These are phyloP conservation scores for Gymnodraco acuticeps DNA, from an alignment of 2,797 vertebrate genomes.

Conservation along the genomic window DNA sequence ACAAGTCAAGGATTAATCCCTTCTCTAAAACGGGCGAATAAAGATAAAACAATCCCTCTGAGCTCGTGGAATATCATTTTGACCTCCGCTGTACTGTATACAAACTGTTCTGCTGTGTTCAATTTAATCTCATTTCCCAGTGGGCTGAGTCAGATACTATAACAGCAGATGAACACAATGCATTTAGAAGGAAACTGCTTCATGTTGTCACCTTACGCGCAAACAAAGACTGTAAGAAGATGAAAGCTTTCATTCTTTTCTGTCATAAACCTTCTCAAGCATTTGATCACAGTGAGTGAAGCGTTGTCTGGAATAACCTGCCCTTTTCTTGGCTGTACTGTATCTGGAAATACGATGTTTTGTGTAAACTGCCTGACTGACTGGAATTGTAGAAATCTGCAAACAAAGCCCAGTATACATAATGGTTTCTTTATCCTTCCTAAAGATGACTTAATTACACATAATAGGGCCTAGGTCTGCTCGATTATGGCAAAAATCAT, in stretches of 20 bases:
- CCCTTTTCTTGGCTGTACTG: neutral
- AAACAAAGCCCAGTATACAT: too few species aligned
- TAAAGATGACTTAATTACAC: neutral
- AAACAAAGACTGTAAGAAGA: constrained; percentile 7
- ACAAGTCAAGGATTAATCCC: constrained; percentile 26
- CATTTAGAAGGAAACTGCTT: constrained; percentile 18
- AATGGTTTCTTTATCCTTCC: neutral
- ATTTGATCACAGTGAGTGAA: constrained; percentile 13
- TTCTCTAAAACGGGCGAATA: constrained; percentile 25
- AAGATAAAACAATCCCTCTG: constrained; percentile 39
- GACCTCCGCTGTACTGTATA: constrained; percentile 48
- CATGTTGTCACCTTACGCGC: constrained; percentile 23
- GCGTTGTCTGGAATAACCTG: neutral
- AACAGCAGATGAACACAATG: constrained; percentile 41
- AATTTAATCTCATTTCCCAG: constrained; percentile 50
- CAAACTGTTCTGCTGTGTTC: constrained; percentile 39
- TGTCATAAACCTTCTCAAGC: constrained; percentile 1
- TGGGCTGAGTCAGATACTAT: constrained; percentile 26
- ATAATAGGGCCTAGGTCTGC: too few species aligned
- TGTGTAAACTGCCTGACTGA: neutral
- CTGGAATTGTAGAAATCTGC: neutral
- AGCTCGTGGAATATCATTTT: constrained; percentile 30
- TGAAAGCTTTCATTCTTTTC: constrained; percentile 3
- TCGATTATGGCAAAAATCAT: too few species aligned
- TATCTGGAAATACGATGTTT: neutral